A percentile compares a stretch with the other conserved stretches of the same genome.
phyloP scores from a whole-genome alignment of 2,888 invertebrate species.

The Oscheius sp. region DNA sequence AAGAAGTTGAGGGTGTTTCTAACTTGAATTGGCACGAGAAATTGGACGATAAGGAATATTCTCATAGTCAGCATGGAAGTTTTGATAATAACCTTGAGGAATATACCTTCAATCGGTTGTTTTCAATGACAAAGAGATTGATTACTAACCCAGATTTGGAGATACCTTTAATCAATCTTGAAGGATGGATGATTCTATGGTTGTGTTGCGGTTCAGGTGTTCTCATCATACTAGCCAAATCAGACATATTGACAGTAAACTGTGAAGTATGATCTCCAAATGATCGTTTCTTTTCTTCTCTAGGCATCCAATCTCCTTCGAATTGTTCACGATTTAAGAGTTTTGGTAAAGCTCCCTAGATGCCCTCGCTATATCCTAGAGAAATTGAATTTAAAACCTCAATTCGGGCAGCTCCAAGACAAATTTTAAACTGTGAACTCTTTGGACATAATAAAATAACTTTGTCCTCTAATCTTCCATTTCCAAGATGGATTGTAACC shows the following conservation, averaged over 20 bases:
- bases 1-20: neutral
- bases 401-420: conserved; percentile 14
- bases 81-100: neutral
- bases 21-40: conserved; percentile 23
- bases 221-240: conserved; percentile 27
- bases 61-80: neutral
- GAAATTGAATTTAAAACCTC: conserved; percentile 7
- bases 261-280: conserved; percentile 24
- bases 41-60: neutral
- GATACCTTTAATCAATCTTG: conserved; percentile 3
- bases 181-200: conserved; percentile 5
- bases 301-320: conserved; percentile 25
- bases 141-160: conserved; percentile 28
- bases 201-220: conserved; percentile 15
- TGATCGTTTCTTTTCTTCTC: conserved; percentile 17
- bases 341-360: conserved; percentile 12
- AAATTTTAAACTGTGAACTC: conserved; percentile 10
- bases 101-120: neutral
- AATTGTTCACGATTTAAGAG: conserved; percentile 21
- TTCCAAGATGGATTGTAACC: conserved; percentile 27
- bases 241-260: conserved; percentile 28
- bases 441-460: conserved; percentile 11
- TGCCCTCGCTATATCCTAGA: neutral
- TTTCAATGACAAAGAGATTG: no score
- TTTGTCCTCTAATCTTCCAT: conserved; percentile 4